These are phyloP conservation scores for Pollachius pollachius DNA, from an alignment of 2,113 vertebrate species.

Conservation along the genomic window DNA sequence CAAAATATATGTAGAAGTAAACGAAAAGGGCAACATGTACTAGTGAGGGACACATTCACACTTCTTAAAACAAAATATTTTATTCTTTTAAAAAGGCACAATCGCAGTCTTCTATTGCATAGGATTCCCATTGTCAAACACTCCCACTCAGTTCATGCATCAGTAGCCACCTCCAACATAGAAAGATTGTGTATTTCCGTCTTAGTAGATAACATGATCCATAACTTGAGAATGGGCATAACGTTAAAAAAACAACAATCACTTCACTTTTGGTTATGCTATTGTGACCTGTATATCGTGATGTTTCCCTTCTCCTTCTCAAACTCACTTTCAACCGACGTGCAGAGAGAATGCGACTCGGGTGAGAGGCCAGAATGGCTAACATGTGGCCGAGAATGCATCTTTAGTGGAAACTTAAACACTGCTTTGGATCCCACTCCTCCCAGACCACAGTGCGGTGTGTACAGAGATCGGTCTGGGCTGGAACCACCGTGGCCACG, in stretches of 20 bases:
- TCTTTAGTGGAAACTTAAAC: constrained; percentile 19
- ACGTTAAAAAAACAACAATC: neutral
- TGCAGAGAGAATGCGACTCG: neutral
- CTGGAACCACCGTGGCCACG: constrained; percentile 10
- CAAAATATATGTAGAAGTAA: no score
- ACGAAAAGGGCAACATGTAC: neutral
- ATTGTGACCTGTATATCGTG: no score
- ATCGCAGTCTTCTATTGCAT: neutral
- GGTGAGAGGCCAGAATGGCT: neutral
- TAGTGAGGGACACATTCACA: neutral
- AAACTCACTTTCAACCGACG: neutral
- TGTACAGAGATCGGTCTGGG: constrained; percentile 16
- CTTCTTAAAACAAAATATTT: constrained; percentile 45
- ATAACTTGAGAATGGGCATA: constrained; percentile 6
- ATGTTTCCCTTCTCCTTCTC: neutral
- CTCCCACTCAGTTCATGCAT: neutral
- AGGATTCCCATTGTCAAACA: neutral
- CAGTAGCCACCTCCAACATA: neutral
- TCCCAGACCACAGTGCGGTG: constrained; percentile 23
- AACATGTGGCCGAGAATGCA: constrained; percentile 18
- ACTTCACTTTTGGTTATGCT: no score
- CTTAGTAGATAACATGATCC: constrained; percentile 17
- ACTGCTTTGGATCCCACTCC: constrained; percentile 12
- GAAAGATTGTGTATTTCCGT: no score
- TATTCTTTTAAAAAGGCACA: constrained; percentile 45